phyloP scores from a whole-genome alignment of 2,113 vertebrate genomes.

The Corythornis cristatus region DNA sequence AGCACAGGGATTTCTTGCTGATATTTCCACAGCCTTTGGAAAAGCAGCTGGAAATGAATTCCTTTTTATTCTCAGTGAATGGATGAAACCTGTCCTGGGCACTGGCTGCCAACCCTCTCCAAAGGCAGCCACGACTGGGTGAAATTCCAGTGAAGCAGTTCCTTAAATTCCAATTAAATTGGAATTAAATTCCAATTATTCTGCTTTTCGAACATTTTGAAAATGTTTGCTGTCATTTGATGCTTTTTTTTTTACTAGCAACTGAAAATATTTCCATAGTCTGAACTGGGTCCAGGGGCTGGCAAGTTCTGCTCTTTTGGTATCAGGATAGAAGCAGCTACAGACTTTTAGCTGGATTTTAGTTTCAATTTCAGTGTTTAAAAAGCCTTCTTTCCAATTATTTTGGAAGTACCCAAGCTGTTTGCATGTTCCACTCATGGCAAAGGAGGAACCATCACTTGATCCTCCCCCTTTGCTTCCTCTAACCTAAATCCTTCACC shows the following conservation, averaged over 20 bases:
- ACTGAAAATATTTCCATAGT: conserved; percentile 54
- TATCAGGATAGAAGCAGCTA: neutral
- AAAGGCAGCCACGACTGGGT: conserved; percentile 53
- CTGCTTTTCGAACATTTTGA: conserved; percentile 25
- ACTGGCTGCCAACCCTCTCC: conserved; percentile 32
- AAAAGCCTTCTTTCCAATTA: neutral
- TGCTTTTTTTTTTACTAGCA: neutral
- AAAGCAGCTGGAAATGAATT: conserved; percentile 29
- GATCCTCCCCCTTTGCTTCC: neutral
- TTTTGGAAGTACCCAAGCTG: neutral
- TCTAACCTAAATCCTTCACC: neutral
- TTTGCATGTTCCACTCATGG: fast-evolving
- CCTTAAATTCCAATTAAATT: conserved; percentile 57
- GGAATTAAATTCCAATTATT: conserved; percentile 58
- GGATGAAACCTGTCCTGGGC: conserved; percentile 40
- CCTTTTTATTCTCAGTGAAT: conserved; percentile 47
- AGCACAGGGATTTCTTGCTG: neutral
- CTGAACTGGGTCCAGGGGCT: neutral
- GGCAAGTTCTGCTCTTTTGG: neutral
- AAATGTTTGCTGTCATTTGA: conserved; percentile 47
- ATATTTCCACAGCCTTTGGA: conserved; percentile 36
- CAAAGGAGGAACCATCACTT: neutral
- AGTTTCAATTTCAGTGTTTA: neutral
- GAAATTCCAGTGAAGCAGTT: conserved; percentile 49
- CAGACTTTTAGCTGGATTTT: neutral